phyloP scores from a whole-genome alignment of 2,888 invertebrate species.

The Nesidiocoris tenuis region DNA sequence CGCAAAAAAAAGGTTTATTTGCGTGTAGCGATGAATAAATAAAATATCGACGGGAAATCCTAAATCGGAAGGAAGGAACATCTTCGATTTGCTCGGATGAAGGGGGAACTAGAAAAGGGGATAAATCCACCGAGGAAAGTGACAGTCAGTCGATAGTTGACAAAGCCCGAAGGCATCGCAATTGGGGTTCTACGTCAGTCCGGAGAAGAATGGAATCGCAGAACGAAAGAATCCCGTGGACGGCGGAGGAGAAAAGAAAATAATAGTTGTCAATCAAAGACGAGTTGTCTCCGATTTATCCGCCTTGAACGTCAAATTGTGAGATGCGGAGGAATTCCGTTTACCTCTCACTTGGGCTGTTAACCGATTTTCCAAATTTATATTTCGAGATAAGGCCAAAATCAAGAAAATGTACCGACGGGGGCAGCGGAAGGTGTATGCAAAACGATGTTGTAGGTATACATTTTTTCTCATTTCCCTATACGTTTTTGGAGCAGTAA shows the following conservation, averaged over 20 bases:
- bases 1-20: no score
- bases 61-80: neutral
- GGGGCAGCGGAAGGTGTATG: no score
- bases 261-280: constrained; percentile 9
- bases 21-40: neutral
- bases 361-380: no score
- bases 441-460: no score
- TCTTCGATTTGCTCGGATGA: neutral
- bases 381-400: no score
- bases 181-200: constrained; percentile 4
- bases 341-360: no score
- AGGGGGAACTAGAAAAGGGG: neutral
- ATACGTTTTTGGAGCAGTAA: no score
- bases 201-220: neutral
- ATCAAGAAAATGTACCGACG: no score
- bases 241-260: neutral
- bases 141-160: constrained; percentile 4
- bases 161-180: neutral
- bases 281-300: no score
- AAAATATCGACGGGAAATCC: neutral
- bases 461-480: no score
- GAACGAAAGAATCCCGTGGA: neutral
- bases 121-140: neutral
- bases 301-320: no score
- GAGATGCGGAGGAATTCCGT: no score